Conservation (phyloP, 2,113 vertebrate genomes). For the Lipophrys pholis region DNA sequence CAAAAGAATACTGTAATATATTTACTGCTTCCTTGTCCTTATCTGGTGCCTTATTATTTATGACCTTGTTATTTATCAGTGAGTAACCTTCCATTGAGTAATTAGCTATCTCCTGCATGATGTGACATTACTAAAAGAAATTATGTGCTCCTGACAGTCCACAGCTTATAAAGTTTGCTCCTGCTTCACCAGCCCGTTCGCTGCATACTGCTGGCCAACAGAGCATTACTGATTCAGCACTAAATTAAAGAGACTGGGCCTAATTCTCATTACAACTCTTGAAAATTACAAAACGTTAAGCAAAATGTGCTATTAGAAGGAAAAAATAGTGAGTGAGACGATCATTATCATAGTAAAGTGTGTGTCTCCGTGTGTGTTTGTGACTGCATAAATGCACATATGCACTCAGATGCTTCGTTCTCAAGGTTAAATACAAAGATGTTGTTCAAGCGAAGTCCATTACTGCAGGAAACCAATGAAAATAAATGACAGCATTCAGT, state of each 20-base stretch:
- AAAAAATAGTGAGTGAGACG: constrained; percentile 29
- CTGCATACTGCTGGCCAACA: background rate
- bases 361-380: constrained; percentile 27
- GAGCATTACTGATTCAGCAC: constrained; percentile 2
- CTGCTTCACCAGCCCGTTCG: background rate
- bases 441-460: constrained; percentile 71
- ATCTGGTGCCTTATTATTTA: no score
- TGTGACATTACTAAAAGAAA: no score
- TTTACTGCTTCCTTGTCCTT: no score
- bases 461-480: constrained; percentile 69
- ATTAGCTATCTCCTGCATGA: no score
- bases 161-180: background rate
- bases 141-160: no score
- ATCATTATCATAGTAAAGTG: constrained; percentile 53
- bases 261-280: constrained; percentile 31
- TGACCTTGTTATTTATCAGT: no score
- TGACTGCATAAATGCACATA: constrained; percentile 40
- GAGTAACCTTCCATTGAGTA: no score
- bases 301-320: constrained; percentile 52
- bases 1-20: no score
- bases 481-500: constrained; percentile 73
- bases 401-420: constrained; percentile 58
- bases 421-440: constrained; percentile 81
- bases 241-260: constrained; percentile 26
- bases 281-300: constrained; percentile 29